Evolutionary conservation across 2,888 invertebrate species (phyloP).

Genomic region (Zootermopsis nevadensis): DNA sequence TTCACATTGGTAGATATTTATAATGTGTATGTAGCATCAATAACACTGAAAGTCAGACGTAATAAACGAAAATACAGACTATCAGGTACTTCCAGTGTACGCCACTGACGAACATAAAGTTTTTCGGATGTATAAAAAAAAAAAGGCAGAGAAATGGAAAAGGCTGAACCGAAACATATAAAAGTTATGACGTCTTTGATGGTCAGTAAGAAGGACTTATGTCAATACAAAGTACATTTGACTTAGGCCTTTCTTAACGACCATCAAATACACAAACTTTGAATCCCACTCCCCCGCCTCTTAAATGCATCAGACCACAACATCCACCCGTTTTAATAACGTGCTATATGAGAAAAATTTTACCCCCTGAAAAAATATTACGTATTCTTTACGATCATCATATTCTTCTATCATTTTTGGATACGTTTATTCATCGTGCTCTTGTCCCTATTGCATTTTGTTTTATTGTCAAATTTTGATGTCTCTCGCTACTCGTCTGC

Average conservation of each 20-base stretch:
- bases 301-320: constrained; percentile 3
- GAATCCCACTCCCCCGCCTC: not conserved
- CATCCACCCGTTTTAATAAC: not conserved
- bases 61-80: not conserved
- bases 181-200: too few species aligned
- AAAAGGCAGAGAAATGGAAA: not conserved
- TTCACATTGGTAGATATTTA: too few species aligned
- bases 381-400: constrained; percentile 30
- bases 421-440: not conserved
- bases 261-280: constrained; percentile 31
- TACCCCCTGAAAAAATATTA: constrained; percentile 18
- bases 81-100: not conserved
- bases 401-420: constrained; percentile 33
- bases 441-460: constrained; percentile 31
- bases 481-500: too few species aligned
- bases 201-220: too few species aligned
- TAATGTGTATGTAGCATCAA: too few species aligned
- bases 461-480: constrained; percentile 40
- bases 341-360: not conserved
- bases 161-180: not conserved
- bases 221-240: too few species aligned
- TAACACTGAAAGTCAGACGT: too few species aligned
- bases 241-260: too few species aligned
- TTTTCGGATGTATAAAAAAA: not conserved
- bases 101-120: not conserved